A percentile compares a stretch with the other conserved stretches of the same genome.
phyloP scores from a whole-genome alignment of 2,797 vertebrate species.

The Cygnus olor region DNA sequence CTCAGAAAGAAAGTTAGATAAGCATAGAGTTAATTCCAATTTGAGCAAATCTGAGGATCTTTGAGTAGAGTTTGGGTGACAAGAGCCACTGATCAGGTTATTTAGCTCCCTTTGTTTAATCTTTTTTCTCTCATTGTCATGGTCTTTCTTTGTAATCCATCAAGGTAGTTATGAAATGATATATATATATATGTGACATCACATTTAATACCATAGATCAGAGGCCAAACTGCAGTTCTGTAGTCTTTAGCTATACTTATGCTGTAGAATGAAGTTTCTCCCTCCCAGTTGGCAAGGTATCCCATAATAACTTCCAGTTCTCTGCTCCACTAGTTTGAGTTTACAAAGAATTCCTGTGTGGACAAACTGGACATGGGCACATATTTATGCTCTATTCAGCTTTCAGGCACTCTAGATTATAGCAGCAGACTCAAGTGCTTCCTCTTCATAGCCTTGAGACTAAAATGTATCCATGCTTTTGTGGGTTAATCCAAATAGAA shows the following conservation, averaged over 20 bases:
- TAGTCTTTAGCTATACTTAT: not conserved
- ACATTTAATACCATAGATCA: not conserved
- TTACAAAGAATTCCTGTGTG: not conserved
- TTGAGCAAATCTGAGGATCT: not conserved
- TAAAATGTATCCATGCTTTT: not conserved
- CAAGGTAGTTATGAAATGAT: not conserved
- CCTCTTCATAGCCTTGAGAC: not conserved
- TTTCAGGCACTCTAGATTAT: not conserved
- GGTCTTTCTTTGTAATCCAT: not conserved
- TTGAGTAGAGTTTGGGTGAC: not conserved
- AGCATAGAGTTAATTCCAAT: not conserved
- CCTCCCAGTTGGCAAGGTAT: not conserved
- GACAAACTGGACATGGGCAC: accelerated
- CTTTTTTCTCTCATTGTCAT: not conserved
- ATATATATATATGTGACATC: not conserved
- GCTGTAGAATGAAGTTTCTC: not conserved
- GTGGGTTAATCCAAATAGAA: not conserved
- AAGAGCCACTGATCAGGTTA: not conserved
- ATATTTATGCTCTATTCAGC: not conserved
- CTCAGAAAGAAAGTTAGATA: not conserved
- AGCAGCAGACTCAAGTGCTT: not conserved
- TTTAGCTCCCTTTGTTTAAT: not conserved
- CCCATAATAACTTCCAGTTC: not conserved
- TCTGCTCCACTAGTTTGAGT: accelerated
- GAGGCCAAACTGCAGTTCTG: not conserved